Conservation (phyloP, 2,888 invertebrate genomes). For the Hemicrepidius hirtus region DNA sequence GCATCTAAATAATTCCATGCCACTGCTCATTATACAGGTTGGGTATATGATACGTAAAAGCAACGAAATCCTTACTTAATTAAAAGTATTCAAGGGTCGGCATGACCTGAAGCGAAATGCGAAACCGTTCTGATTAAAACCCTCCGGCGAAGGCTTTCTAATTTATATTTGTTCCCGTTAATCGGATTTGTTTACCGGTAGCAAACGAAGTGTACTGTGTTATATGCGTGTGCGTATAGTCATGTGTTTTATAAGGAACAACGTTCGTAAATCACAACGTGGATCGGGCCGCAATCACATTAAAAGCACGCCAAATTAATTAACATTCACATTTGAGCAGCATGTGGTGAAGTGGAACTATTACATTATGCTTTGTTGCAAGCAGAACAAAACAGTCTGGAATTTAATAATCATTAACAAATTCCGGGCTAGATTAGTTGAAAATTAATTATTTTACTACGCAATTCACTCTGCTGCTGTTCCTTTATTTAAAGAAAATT, state of each 20-base stretch:
- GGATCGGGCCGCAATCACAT: constrained; percentile 9
- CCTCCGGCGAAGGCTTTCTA: constrained; percentile 10
- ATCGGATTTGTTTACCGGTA: constrained; percentile 14
- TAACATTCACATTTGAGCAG: constrained; percentile 20
- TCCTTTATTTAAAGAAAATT: not conserved
- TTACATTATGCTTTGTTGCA: constrained; percentile 18
- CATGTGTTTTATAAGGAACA: constrained; percentile 11
- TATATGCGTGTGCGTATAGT: constrained; percentile 2
- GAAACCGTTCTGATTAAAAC: constrained; percentile 20
- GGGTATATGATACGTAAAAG: not conserved
- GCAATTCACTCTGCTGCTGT: not conserved
- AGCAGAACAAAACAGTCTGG: not conserved
- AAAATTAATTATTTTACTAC: not conserved
- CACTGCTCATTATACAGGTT: not conserved
- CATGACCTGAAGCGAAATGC: not conserved
- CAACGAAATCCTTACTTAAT: constrained; percentile 6
- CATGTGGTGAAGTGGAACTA: constrained; percentile 5
- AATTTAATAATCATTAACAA: constrained; percentile 20
- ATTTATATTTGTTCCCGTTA: constrained; percentile 12
- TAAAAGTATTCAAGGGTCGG: constrained; percentile 16
- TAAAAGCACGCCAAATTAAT: constrained; percentile 17
- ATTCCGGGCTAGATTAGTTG: not conserved
- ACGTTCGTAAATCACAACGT: constrained; percentile 4
- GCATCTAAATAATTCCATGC: not conserved
- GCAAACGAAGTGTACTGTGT: constrained; percentile 8